A percentile compares a stretch with the other conserved stretches of the same genome.
Conservation (phyloP, 2,888 invertebrate genomes). For the Napeogenes sylphis region DNA sequence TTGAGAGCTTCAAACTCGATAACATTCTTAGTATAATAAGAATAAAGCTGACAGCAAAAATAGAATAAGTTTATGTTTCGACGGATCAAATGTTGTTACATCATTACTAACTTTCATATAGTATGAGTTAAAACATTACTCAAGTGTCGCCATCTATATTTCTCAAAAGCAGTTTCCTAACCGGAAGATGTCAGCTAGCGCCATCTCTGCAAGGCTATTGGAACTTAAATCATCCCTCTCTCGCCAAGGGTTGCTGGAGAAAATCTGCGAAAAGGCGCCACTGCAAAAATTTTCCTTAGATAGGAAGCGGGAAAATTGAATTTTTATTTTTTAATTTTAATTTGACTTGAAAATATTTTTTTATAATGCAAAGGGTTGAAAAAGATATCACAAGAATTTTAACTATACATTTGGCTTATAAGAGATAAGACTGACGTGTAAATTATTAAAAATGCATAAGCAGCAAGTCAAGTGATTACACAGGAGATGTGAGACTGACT, state of each 20-base stretch:
- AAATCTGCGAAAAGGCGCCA: slow-evolving; percentile 68
- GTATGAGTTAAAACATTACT: slow-evolving; percentile 1
- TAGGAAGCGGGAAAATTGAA: neutral
- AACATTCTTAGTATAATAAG: too few species aligned
- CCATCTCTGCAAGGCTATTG: slow-evolving; percentile 49
- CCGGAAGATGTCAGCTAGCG: slow-evolving; percentile 33
- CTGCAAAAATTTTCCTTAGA: slow-evolving; percentile 39
- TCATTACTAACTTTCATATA: too few species aligned
- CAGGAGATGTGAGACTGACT: slow-evolving; percentile 5
- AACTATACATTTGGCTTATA: too few species aligned
- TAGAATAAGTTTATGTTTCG: too few species aligned
- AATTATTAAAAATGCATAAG: too few species aligned
- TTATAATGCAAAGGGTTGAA: too few species aligned
- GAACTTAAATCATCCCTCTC: slow-evolving; percentile 60
- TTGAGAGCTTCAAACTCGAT: too few species aligned
- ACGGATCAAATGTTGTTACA: too few species aligned
- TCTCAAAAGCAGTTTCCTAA: slow-evolving; percentile 24
- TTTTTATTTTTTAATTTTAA: neutral
- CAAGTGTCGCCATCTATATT: slow-evolving; percentile 57
- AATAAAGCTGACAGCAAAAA: too few species aligned
- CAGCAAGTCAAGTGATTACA: too few species aligned
- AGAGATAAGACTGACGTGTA: too few species aligned
- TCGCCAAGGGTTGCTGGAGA: slow-evolving; percentile 66
- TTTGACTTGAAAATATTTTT: neutral
- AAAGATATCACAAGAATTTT: too few species aligned